These are phyloP conservation scores for Pantherophis alleghaniensis DNA, from an alignment of 2,797 vertebrate species.

Conservation along the genomic window DNA sequence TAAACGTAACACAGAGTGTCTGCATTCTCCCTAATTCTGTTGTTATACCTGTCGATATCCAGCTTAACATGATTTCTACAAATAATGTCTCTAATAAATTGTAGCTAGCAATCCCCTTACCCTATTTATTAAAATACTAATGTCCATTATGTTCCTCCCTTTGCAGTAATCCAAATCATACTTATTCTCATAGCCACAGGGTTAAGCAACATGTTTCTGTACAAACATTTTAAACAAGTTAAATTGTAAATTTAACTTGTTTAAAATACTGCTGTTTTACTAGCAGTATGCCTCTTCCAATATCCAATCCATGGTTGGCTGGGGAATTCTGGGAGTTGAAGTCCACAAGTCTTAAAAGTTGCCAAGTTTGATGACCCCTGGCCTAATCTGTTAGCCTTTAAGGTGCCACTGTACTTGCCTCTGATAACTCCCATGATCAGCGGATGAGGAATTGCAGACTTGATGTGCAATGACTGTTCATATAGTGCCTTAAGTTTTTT, in stretches of 20 bases:
- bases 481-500: constrained; percentile 99
- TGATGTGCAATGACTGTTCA: constrained; percentile 98
- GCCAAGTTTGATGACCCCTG: neutral
- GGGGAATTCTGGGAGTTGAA: neutral
- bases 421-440: constrained; percentile 99
- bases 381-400: neutral
- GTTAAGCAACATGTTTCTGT: neutral
- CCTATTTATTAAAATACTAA: neutral
- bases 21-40: neutral
- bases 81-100: neutral
- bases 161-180: neutral
- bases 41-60: neutral
- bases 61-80: neutral
- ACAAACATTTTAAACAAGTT: too few relatives aligned
- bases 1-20: neutral
- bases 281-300: too few relatives aligned
- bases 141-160: neutral
- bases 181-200: neutral
- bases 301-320: neutral
- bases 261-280: neutral
- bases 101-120: neutral
- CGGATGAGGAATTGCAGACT: constrained; percentile 98
- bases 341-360: neutral
- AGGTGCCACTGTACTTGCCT: constrained; percentile 75
- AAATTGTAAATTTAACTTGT: neutral